Evolutionary conservation across 2,888 invertebrate genomes (phyloP).

Genomic region (Leptogaster cylindrica): DNA sequence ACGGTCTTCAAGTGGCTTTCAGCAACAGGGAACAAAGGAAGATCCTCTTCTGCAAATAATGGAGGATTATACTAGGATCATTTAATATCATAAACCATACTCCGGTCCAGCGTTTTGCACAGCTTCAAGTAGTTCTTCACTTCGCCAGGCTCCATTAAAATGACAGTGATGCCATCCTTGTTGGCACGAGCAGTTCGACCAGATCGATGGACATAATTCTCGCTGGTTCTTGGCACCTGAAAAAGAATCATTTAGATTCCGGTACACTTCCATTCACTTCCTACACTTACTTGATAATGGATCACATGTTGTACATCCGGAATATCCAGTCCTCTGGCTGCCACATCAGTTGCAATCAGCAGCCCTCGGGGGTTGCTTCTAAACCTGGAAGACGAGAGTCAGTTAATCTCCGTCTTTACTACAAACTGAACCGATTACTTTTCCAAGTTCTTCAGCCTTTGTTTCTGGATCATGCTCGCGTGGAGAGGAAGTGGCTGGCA

Average conservation of each 20-base stretch:
- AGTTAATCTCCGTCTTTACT: neutral
- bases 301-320: conserved; percentile 92
- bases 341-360: conserved; percentile 94
- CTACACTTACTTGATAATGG: conserved; percentile 76
- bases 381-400: conserved; percentile 67
- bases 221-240: conserved; percentile 88
- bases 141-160: conserved; percentile 90
- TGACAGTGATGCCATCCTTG: conserved; percentile 86
- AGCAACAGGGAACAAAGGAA: conserved; percentile 83
- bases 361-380: conserved; percentile 74
- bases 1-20: conserved; percentile 68
- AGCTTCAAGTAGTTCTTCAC: conserved; percentile 79
- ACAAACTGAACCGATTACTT: conserved; percentile 60
- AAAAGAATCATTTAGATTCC: neutral
- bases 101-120: conserved; percentile 82
- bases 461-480: conserved; percentile 92
- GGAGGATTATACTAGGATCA: conserved; percentile 45
- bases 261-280: neutral
- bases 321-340: conserved; percentile 95
- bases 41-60: conserved; percentile 77
- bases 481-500: conserved; percentile 80
- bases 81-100: conserved; percentile 63
- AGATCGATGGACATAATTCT: conserved; percentile 96
- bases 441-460: conserved; percentile 92
- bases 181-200: conserved; percentile 94